Percentiles rank a stretch among this genome's conserved stretches.
Conservation (phyloP, 2,888 invertebrate species). For the Vesta saturnalis region DNA sequence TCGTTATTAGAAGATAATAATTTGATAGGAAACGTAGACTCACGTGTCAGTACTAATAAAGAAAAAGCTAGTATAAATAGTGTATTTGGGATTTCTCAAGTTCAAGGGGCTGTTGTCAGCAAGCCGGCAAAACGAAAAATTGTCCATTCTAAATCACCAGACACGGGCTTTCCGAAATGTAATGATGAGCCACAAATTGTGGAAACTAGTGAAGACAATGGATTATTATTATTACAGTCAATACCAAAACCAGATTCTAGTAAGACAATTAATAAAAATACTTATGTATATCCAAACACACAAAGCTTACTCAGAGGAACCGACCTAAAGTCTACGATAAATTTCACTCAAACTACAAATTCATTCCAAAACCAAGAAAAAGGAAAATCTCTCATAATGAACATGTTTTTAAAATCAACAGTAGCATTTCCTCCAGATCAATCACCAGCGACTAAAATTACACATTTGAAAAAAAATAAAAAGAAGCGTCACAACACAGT, state of each 20-base stretch:
- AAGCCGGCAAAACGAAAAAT: slow-evolving; percentile 60
- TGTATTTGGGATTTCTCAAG: slow-evolving; percentile 55
- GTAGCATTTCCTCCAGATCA: slow-evolving; percentile 20
- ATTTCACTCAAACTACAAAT: slow-evolving; percentile 4
- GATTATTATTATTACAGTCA: background rate
- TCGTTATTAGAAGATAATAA: slow-evolving; percentile 47
- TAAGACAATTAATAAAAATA: slow-evolving; percentile 23
- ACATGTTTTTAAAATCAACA: slow-evolving; percentile 58
- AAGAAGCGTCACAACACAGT: slow-evolving; percentile 17
- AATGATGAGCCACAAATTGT: slow-evolving; percentile 27
- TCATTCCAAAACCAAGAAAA: slow-evolving; percentile 46
- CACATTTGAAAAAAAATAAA: slow-evolving; percentile 8
- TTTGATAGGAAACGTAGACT: background rate
- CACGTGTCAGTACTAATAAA: background rate
- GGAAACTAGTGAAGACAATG: background rate
- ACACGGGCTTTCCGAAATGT: too few species aligned
- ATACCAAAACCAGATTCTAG: background rate
- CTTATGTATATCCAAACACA: slow-evolving; percentile 16
- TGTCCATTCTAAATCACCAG: slow-evolving; percentile 42
- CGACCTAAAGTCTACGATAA: background rate
- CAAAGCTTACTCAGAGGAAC: slow-evolving; percentile 16
- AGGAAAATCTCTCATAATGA: slow-evolving; percentile 57
- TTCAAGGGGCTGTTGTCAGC: slow-evolving; percentile 59
- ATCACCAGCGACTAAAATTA: background rate
- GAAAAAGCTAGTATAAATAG: slow-evolving; percentile 37